phyloP scores from a whole-genome alignment of 2,888 invertebrate species.

The Cenopis cana region DNA sequence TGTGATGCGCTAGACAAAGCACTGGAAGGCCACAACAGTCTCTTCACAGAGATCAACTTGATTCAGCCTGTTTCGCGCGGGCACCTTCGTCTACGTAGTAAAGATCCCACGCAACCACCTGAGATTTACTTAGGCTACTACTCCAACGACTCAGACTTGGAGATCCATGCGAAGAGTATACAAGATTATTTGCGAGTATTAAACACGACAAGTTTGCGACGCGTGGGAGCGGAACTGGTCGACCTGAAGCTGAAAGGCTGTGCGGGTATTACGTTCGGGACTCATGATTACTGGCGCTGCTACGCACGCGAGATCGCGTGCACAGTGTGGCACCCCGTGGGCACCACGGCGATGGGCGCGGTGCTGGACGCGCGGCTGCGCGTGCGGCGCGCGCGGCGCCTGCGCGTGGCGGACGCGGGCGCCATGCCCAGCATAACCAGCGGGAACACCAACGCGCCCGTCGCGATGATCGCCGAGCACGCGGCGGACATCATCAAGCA shows the following conservation, averaged over 20 bases:
- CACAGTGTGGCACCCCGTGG: conserved; percentile 84
- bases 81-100: conserved; percentile 34
- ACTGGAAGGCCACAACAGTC: conserved; percentile 12
- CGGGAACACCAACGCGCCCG: conserved; percentile 54
- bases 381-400: conserved; percentile 50
- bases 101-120: conserved; percentile 23
- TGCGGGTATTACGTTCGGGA: conserved; percentile 63
- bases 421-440: conserved; percentile 53
- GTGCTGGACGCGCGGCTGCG: conserved; percentile 52
- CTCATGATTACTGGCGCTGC: conserved; percentile 84
- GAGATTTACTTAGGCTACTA: conserved; percentile 36
- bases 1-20: conserved; percentile 29
- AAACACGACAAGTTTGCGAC: conserved; percentile 23
- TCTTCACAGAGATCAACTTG: conserved; percentile 35
- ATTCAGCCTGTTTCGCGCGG: conserved; percentile 41
- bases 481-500: conserved; percentile 49
- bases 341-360: conserved; percentile 53
- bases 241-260: conserved; percentile 63
- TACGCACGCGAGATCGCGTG: conserved; percentile 79
- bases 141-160: conserved; percentile 24
- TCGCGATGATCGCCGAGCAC: conserved; percentile 56
- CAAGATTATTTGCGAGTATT: conserved; percentile 27
- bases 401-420: conserved; percentile 56
- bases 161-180: conserved; percentile 19
- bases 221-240: conserved; percentile 48